phyloP scores from a whole-genome alignment of 1,140 invertebrate species.

The Apolygus lucorum region DNA sequence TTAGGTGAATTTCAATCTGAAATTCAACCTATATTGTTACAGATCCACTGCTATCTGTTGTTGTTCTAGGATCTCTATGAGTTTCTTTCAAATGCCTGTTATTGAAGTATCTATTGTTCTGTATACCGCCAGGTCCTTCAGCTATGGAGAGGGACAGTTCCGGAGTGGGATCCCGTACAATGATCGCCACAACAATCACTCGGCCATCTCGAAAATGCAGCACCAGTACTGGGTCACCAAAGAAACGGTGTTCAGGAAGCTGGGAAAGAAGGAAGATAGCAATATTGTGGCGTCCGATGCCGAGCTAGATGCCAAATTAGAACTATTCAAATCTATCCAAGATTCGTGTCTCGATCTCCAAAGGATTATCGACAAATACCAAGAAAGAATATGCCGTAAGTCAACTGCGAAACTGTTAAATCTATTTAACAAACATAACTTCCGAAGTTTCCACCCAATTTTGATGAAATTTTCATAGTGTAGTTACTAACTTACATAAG shows the following conservation, averaged over 20 bases:
- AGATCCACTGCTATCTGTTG: no score
- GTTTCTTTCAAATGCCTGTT: no score
- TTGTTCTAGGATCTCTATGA: no score
- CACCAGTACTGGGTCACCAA: slow-evolving; percentile 98
- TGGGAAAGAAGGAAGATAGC: slow-evolving; percentile 97
- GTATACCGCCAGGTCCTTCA: slow-evolving; percentile 3
- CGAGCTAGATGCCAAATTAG: slow-evolving; percentile 93
- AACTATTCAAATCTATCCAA: slow-evolving; percentile 91
- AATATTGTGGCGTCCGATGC: slow-evolving; percentile 92
- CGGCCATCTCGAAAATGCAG: slow-evolving; percentile 71
- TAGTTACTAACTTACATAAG: no score
- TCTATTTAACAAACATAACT: no score
- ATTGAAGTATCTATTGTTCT: no score
- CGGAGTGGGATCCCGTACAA: not conserved
- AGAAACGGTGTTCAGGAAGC: slow-evolving; percentile 84
- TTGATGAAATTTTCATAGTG: not conserved
- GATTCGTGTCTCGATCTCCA: slow-evolving; percentile 82
- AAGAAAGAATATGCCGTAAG: slow-evolving; percentile 80
- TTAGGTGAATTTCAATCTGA: no score
- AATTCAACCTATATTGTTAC: no score
- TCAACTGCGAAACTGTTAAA: slow-evolving; percentile 28
- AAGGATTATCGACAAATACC: slow-evolving; percentile 86
- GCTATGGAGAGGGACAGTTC: not conserved
- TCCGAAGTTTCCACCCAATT: no score
- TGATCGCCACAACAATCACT: slow-evolving; percentile 33